phyloP scores from a whole-genome alignment of 2,888 invertebrate species.

The Drosophila rellima region DNA sequence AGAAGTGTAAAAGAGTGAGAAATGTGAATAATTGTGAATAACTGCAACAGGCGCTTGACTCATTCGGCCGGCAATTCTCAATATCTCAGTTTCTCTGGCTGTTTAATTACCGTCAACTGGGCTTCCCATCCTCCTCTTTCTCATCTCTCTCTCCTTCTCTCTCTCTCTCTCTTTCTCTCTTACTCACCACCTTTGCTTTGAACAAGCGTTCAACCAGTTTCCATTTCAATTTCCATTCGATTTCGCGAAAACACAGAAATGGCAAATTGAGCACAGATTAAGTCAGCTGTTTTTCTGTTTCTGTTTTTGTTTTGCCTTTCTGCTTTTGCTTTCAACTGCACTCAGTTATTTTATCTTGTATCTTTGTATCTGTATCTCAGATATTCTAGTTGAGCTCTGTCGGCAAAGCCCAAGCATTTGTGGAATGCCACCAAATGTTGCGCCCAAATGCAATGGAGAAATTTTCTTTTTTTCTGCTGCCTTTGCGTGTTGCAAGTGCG shows the following conservation, averaged over 20 bases:
- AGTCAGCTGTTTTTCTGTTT: slow-evolving; percentile 66
- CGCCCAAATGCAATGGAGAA: slow-evolving; percentile 52
- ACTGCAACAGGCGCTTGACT: slow-evolving; percentile 42
- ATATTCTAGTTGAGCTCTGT: slow-evolving; percentile 63
- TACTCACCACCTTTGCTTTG: not conserved
- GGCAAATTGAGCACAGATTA: slow-evolving; percentile 36
- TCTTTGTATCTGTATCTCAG: slow-evolving; percentile 19
- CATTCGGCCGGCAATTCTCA: slow-evolving; percentile 42
- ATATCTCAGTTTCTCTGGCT: slow-evolving; percentile 33
- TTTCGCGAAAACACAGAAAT: slow-evolving; percentile 42
- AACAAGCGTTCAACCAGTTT: slow-evolving; percentile 60
- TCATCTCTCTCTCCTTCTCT: not conserved
- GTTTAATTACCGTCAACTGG: slow-evolving; percentile 40
- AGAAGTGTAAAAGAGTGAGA: not conserved
- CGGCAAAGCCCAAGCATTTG: slow-evolving; percentile 42
- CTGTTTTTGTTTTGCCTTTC: slow-evolving; percentile 63
- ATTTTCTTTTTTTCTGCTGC: slow-evolving; percentile 45
- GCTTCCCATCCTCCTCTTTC: not conserved
- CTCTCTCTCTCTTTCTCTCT: no score
- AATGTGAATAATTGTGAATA: slow-evolving; percentile 28
- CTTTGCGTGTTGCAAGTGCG: slow-evolving; percentile 59
- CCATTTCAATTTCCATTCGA: slow-evolving; percentile 62
- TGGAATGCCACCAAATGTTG: slow-evolving; percentile 56
- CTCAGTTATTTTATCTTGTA: slow-evolving; percentile 35
- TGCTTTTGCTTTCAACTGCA: slow-evolving; percentile 19